Conservation (phyloP, 2,888 invertebrate species). For the Oxytorus armatus region DNA sequence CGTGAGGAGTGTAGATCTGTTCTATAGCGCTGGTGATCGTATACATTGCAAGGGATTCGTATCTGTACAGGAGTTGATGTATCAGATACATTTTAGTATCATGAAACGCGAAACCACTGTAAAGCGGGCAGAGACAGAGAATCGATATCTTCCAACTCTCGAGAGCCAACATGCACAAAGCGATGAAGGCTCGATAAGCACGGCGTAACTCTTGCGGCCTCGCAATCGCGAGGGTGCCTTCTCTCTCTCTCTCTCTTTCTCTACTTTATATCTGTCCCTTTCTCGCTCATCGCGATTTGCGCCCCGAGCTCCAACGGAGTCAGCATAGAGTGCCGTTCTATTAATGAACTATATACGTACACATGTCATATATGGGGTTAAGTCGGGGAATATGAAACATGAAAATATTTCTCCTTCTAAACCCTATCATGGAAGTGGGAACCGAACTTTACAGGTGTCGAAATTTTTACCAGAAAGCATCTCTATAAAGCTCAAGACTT, state of each 20-base stretch:
- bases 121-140: constrained; percentile 55
- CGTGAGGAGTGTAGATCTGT: neutral
- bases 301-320: constrained; percentile 28
- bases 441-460: neutral
- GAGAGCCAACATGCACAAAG: constrained; percentile 46
- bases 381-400: neutral
- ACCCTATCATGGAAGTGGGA: neutral
- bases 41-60: neutral
- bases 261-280: constrained; percentile 11
- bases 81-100: constrained; percentile 41
- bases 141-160: constrained; percentile 58
- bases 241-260: constrained; percentile 18
- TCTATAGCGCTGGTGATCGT: neutral
- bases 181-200: constrained; percentile 63
- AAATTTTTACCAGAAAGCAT: neutral
- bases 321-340: constrained; percentile 22
- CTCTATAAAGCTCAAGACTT: too few relatives aligned
- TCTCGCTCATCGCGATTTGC: constrained; percentile 20
- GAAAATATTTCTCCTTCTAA: neutral
- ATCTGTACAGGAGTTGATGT: neutral
- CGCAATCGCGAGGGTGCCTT: constrained; percentile 36
- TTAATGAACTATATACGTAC: constrained; percentile 19
- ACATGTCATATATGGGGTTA: neutral
- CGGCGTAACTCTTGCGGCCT: constrained; percentile 55
- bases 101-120: constrained; percentile 49